Conservation (phyloP, 2,797 vertebrate genomes). For the Darevskia mixta region DNA sequence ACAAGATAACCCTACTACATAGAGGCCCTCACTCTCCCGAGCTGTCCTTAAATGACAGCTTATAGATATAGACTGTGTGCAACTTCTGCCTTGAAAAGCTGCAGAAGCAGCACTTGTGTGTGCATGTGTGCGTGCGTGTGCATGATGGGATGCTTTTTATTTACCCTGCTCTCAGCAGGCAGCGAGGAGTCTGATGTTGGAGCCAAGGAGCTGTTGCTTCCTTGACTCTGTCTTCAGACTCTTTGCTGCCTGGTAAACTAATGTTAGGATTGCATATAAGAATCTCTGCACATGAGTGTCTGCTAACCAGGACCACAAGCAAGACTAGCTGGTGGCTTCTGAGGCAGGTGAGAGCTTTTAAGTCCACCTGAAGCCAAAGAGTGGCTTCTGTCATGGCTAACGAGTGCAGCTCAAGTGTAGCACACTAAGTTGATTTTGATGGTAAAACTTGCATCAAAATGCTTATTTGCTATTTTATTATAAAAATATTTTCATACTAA, state of each 20-base stretch:
- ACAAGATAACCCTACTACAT: slow-evolving; percentile 52
- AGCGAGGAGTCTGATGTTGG: too few species aligned
- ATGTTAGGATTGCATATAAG: not conserved
- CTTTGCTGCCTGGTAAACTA: not conserved
- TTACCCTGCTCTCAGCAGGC: not conserved
- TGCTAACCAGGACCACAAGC: not conserved
- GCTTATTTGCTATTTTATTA: slow-evolving; percentile 58
- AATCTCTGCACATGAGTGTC: too few species aligned
- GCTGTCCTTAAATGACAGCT: slow-evolving; percentile 59
- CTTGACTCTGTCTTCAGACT: not conserved
- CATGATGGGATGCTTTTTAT: not conserved
- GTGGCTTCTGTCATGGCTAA: not conserved
- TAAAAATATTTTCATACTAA: slow-evolving; percentile 57
- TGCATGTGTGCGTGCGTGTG: slow-evolving; percentile 10
- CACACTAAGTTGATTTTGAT: slow-evolving; percentile 39
- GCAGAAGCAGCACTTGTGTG: not conserved
- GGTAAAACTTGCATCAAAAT: slow-evolving; percentile 55
- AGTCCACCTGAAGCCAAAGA: not conserved
- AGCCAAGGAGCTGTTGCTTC: too few species aligned
- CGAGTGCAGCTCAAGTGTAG: slow-evolving; percentile 48
- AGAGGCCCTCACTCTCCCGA: slow-evolving; percentile 60
- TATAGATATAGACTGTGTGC: slow-evolving; percentile 47
- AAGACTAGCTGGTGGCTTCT: slow-evolving; percentile 17
- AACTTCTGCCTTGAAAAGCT: slow-evolving; percentile 44
- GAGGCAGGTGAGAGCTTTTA: not conserved